Evolutionary conservation across 1,140 invertebrate genomes (phyloP).

Genomic region (Tyrophagus putrescentiae): DNA sequence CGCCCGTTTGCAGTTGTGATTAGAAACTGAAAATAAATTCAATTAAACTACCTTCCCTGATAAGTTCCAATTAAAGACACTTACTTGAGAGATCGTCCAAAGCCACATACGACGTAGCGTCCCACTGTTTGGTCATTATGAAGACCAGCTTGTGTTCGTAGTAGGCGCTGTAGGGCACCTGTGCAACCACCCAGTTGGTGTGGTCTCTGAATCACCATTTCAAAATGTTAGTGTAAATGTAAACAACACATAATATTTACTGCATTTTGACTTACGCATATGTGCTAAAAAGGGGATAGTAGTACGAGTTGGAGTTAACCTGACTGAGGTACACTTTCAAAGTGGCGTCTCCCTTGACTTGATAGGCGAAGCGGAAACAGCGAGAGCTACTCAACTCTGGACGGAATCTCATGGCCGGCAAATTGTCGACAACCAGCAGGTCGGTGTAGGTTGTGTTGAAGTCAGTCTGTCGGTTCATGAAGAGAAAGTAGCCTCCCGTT

Average conservation of each 20-base stretch:
- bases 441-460: neutral
- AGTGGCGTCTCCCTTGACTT: neutral
- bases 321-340: neutral
- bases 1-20: neutral
- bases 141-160: constrained; percentile 16
- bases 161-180: constrained; percentile 5
- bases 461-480: constrained; percentile 9
- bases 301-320: neutral
- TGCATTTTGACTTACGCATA: neutral
- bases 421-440: neutral
- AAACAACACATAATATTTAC: too few species aligned
- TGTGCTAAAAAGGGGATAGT: neutral
- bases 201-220: neutral
- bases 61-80: too few species aligned
- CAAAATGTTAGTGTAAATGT: neutral
- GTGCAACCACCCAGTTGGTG: constrained; percentile 10
- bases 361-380: neutral
- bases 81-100: neutral
- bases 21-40: too few species aligned
- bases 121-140: neutral
- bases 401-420: neutral
- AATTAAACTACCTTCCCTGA: too few species aligned
- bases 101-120: constrained; percentile 5
- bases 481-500: constrained; percentile 7
- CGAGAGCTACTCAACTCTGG: neutral